These are phyloP conservation scores for Drosophila ficusphila DNA, from an alignment of 1,140 invertebrate genomes.

Conservation along the genomic window DNA sequence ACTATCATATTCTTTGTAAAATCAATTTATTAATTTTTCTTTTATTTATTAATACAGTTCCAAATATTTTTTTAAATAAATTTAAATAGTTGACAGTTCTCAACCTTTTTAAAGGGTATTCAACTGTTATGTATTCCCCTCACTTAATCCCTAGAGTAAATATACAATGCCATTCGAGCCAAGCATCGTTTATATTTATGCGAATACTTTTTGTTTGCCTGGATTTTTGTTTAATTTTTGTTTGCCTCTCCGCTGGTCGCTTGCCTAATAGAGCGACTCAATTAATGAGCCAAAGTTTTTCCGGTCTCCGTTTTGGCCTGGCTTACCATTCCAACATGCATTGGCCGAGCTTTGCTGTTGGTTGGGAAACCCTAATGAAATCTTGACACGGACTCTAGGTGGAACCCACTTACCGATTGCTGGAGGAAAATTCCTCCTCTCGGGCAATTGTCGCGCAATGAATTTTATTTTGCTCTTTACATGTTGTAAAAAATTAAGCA, in stretches of 20 bases:
- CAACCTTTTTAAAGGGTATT: constrained; percentile 11
- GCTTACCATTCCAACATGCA: constrained; percentile 34
- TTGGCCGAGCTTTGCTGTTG: constrained; percentile 62
- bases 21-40: no score
- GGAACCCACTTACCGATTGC: neutral
- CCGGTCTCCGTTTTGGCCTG: constrained; percentile 21
- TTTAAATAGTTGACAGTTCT: no score
- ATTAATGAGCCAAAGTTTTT: constrained; percentile 75
- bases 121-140: neutral
- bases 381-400: constrained; percentile 66
- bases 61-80: neutral
- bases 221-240: constrained; percentile 23
- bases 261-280: constrained; percentile 73
- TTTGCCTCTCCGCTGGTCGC: constrained; percentile 15
- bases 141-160: neutral
- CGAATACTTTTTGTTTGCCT: constrained; percentile 48
- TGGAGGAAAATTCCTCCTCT: neutral
- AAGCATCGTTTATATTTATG: constrained; percentile 72
- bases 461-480: constrained; percentile 74
- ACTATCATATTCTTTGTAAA: no score
- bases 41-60: no score
- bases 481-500: constrained; percentile 58
- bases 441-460: constrained; percentile 72
- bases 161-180: constrained; percentile 5
- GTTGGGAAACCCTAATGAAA: constrained; percentile 69